These are phyloP conservation scores for Centropyge bicolor DNA, from an alignment of 2,797 vertebrate genomes.

Conservation along the genomic window DNA sequence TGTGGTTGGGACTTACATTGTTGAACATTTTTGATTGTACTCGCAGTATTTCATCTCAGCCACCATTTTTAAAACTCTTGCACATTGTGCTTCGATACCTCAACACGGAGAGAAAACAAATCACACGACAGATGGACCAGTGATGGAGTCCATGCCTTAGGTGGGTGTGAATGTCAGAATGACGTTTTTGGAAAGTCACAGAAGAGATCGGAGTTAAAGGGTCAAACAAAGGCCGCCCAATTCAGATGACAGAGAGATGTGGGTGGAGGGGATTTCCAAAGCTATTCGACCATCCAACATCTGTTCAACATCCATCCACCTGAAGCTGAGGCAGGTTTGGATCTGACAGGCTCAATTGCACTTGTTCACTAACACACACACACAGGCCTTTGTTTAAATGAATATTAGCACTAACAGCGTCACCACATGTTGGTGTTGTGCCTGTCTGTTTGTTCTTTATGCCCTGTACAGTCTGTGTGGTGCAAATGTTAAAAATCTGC, in stretches of 20 bases:
- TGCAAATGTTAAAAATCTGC: not conserved
- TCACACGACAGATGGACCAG: no score
- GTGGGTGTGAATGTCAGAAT: not conserved
- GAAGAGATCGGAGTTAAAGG: not conserved
- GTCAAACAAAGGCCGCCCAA: no score
- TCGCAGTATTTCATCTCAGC: no score
- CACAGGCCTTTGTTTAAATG: slow-evolving; percentile 6
- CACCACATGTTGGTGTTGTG: not conserved
- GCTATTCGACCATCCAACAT: not conserved
- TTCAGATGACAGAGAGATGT: not conserved
- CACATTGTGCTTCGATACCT: no score
- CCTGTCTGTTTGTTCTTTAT: not conserved
- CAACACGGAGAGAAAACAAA: no score
- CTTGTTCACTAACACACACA: not conserved
- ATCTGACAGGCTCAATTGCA: not conserved
- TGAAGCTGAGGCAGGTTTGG: not conserved
- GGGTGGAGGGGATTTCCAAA: not conserved
- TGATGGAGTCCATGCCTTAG: no score
- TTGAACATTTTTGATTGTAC: no score
- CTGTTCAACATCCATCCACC: no score
- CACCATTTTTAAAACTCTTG: no score
- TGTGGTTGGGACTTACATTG: no score
- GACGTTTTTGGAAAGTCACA: not conserved
- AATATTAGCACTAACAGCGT: not conserved
- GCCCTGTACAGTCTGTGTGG: not conserved